These are phyloP conservation scores for Actenoides lindsayi DNA, from an alignment of 2,113 vertebrate genomes.

Conservation along the genomic window DNA sequence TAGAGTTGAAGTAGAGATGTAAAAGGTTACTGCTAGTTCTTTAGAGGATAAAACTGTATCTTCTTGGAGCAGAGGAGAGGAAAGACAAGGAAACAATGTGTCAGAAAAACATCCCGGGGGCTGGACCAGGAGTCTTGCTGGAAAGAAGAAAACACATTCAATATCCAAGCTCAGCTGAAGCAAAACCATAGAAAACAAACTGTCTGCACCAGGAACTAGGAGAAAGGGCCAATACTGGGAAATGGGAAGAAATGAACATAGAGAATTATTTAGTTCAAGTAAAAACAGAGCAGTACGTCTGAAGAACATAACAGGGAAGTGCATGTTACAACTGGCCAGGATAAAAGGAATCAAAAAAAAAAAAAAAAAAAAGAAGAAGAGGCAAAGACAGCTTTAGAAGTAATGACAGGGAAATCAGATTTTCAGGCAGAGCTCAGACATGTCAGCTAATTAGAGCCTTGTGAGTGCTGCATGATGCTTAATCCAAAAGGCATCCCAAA, in stretches of 20 bases:
- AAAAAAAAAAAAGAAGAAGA: neutral
- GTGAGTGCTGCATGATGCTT: neutral
- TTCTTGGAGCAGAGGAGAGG: neutral
- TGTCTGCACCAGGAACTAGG: neutral
- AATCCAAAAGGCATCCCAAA: conserved; percentile 34
- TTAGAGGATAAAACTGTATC: neutral
- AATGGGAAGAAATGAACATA: neutral
- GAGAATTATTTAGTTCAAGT: neutral
- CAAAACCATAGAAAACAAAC: conserved; percentile 44
- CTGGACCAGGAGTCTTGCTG: neutral
- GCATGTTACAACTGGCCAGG: neutral
- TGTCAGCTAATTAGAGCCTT: conserved; percentile 13
- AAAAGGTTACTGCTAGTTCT: neutral
- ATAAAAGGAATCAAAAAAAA: conserved; percentile 10
- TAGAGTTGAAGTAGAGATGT: neutral
- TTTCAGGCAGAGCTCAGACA: conserved; percentile 46
- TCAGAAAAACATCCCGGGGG: neutral
- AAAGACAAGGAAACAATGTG: neutral
- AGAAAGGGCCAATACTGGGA: neutral
- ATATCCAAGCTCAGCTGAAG: neutral
- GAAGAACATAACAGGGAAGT: neutral
- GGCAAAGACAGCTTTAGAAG: neutral
- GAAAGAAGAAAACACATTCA: conserved; percentile 1
- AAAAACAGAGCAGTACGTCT: neutral
- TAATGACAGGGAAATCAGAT: conserved; percentile 13